Evolutionary conservation across 2,797 vertebrate genomes (phyloP).

Genomic region (Apogon talboti): DNA sequence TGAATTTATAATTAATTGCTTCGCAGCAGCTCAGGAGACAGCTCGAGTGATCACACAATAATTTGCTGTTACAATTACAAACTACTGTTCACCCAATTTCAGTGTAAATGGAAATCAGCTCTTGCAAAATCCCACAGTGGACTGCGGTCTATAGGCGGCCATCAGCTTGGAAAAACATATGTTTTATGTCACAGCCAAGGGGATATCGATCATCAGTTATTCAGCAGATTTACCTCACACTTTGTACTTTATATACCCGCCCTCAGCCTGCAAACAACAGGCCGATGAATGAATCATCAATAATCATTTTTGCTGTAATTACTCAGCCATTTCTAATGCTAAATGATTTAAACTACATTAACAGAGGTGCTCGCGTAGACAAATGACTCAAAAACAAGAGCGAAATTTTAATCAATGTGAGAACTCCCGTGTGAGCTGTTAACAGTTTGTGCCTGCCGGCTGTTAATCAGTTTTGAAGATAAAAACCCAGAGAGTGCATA

Average conservation of each 20-base stretch:
- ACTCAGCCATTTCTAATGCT: constrained; percentile 22
- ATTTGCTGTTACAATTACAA: constrained; percentile 64
- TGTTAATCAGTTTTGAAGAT: constrained; percentile 32
- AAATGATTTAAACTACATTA: constrained; percentile 35
- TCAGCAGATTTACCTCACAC: constrained; percentile 15
- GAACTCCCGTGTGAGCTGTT: constrained; percentile 10
- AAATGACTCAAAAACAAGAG: constrained; percentile 26
- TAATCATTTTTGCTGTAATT: constrained; percentile 48
- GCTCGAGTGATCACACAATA: constrained; percentile 58
- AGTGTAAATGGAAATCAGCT: constrained; percentile 28
- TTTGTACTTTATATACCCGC: constrained; percentile 3
- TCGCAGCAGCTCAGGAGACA: constrained; percentile 49
- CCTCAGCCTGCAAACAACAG: constrained; percentile 17
- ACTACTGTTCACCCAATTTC: constrained; percentile 54
- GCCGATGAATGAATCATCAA: constrained; percentile 48
- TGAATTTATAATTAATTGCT: constrained; percentile 69
- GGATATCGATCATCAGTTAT: constrained; percentile 6
- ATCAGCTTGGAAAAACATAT: neutral
- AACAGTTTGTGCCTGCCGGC: constrained; percentile 9
- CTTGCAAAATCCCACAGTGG: neutral
- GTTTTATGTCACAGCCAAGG: neutral
- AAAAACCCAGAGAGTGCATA: constrained; percentile 2
- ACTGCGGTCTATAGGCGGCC: neutral
- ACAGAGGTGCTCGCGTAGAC: constrained; percentile 2
- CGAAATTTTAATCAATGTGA: constrained; percentile 21